Evolutionary conservation across 2,797 vertebrate species (phyloP).

Genomic region (Mycteria americana): DNA sequence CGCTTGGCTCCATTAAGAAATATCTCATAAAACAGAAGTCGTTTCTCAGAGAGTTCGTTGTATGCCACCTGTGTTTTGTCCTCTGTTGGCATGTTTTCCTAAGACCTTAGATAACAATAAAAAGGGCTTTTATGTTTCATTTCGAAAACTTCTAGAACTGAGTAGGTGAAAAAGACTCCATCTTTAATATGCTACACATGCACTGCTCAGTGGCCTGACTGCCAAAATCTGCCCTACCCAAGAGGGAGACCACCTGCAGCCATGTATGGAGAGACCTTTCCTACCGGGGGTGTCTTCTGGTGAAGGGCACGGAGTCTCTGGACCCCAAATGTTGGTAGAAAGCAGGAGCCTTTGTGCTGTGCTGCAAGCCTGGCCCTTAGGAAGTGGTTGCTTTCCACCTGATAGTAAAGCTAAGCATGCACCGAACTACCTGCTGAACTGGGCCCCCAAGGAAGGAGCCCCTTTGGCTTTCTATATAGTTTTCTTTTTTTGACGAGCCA

Average conservation of each 20-base stretch:
- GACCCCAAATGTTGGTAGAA: background rate
- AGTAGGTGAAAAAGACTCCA: background rate
- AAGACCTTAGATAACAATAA: background rate
- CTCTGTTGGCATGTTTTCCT: background rate
- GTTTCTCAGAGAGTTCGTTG: background rate
- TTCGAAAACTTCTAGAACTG: background rate
- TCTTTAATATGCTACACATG: background rate
- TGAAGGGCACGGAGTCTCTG: background rate
- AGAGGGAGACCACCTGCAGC: background rate
- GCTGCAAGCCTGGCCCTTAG: background rate
- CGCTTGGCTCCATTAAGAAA: background rate
- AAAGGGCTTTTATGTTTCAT: background rate
- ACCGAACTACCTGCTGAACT: background rate
- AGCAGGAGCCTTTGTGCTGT: background rate
- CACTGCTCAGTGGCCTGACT: background rate
- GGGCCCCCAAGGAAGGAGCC: background rate
- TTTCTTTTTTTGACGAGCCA: background rate
- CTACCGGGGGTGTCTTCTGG: background rate
- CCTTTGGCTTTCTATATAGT: background rate
- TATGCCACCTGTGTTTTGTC: background rate
- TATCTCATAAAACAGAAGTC: background rate
- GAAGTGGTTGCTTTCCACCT: background rate
- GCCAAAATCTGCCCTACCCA: background rate
- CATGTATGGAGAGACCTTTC: background rate
- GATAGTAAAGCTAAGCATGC: background rate